A percentile compares a stretch with the other conserved stretches of the same genome.
Evolutionary conservation across 2,888 invertebrate species (phyloP).

Genomic region (Chrysolina haemoptera): DNA sequence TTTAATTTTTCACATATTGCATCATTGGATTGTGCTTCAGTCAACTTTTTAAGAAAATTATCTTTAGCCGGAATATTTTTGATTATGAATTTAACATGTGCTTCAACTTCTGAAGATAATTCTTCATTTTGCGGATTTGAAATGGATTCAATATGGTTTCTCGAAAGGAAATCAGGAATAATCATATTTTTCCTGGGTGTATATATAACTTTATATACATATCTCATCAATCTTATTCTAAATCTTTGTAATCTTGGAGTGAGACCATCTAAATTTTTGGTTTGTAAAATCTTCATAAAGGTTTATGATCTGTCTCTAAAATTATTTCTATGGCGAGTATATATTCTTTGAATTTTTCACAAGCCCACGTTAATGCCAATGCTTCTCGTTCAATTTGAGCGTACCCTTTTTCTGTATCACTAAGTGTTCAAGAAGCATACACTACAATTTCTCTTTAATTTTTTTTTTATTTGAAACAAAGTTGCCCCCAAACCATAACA

Average conservation of each 20-base stretch:
- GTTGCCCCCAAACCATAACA: constrained; percentile 50
- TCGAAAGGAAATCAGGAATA: not conserved
- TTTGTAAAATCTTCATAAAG: constrained; percentile 57
- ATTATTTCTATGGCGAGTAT: constrained; percentile 50
- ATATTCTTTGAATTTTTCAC: constrained; percentile 53
- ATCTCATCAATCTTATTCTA: constrained; percentile 1
- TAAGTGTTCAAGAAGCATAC: constrained; percentile 60
- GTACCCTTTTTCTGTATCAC: constrained; percentile 59
- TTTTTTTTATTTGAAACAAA: constrained; percentile 51
- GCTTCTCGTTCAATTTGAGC: constrained; percentile 66
- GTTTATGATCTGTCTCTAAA: constrained; percentile 46
- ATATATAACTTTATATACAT: constrained; percentile 15
- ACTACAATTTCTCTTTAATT: constrained; percentile 55
- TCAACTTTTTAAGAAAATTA: not conserved
- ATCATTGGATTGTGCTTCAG: not conserved
- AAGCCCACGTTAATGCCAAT: constrained; percentile 60
- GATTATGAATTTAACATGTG: not conserved
- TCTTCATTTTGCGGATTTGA: not conserved
- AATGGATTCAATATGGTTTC: not conserved
- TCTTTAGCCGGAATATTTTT: not conserved
- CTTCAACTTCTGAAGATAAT: not conserved
- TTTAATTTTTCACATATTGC: not conserved
- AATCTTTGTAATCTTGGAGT: constrained; percentile 13
- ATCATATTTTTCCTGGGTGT: constrained; percentile 7
- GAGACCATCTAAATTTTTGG: constrained; percentile 25